A percentile compares a stretch with the other conserved stretches of the same genome.
These are phyloP conservation scores for Halcyon badia DNA, from an alignment of 2,797 vertebrate genomes.

Conservation along the genomic window DNA sequence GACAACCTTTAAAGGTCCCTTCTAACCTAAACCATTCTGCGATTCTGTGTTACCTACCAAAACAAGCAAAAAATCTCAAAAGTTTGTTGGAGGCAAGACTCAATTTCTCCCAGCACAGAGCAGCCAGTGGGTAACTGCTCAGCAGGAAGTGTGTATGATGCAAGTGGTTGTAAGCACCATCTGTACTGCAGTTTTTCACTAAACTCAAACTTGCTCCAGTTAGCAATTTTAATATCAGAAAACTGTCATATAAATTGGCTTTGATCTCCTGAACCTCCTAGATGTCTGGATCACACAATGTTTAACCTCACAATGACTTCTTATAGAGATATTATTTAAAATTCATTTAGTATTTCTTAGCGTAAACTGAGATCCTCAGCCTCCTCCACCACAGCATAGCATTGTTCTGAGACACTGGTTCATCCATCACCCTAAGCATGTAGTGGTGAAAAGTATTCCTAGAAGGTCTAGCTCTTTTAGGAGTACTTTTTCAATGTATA, in stretches of 20 bases:
- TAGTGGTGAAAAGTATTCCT: not conserved
- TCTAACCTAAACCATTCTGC: too few relatives aligned
- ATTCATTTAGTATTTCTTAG: not conserved
- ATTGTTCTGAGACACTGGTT: not conserved
- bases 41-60: not conserved
- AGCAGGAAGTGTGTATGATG: not conserved
- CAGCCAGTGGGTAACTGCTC: not conserved
- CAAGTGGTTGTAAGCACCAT: too few relatives aligned
- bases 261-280: not conserved
- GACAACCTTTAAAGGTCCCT: too few relatives aligned
- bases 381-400: fast-evolving
- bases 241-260: not conserved
- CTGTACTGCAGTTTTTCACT: fast-evolving
- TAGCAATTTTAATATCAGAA: not conserved
- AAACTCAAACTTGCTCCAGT: not conserved
- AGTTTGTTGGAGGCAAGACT: not conserved
- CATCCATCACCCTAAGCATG: not conserved
- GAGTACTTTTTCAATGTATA: not conserved
- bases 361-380: not conserved
- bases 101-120: not conserved
- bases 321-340: not conserved
- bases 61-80: not conserved
- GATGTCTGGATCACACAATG: not conserved
- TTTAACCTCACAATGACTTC: not conserved
- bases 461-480: not conserved